Evolutionary conservation across 2,797 vertebrate species (phyloP).

Genomic region (Fratercula arctica): DNA sequence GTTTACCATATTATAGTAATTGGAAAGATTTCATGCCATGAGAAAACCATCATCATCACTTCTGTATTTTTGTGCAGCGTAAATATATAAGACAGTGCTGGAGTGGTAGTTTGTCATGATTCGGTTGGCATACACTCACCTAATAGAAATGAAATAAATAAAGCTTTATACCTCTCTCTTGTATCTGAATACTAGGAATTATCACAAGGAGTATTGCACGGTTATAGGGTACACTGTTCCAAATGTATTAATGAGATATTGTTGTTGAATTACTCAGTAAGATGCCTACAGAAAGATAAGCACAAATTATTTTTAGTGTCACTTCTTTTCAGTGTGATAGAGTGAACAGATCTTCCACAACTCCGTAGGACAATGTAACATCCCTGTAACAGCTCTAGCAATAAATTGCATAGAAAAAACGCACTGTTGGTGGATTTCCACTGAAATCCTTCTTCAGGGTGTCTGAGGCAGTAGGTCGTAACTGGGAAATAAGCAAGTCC

Average conservation of each 20-base stretch:
- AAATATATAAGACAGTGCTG: background rate
- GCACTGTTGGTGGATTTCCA: background rate
- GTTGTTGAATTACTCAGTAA: background rate
- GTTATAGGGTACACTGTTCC: background rate
- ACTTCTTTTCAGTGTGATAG: background rate
- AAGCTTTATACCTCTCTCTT: background rate
- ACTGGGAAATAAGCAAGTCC: background rate
- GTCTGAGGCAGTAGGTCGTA: background rate
- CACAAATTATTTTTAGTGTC: background rate
- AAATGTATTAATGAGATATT: background rate
- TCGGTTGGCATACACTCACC: background rate
- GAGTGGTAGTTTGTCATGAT: background rate
- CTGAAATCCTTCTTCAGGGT: background rate
- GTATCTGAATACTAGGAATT: background rate
- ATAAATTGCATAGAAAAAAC: background rate
- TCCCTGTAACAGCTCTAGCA: background rate
- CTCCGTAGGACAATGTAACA: background rate
- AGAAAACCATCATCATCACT: background rate
- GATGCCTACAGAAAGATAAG: background rate
- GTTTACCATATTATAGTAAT: background rate
- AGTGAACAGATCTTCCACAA: background rate
- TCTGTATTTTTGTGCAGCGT: background rate
- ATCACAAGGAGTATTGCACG: background rate
- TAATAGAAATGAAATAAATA: background rate
- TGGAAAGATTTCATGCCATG: background rate